Percentiles rank a stretch among this genome's conserved stretches.
These are phyloP conservation scores for Triplophysa bombifrons DNA, from an alignment of 2,797 vertebrate species.

Conservation along the genomic window DNA sequence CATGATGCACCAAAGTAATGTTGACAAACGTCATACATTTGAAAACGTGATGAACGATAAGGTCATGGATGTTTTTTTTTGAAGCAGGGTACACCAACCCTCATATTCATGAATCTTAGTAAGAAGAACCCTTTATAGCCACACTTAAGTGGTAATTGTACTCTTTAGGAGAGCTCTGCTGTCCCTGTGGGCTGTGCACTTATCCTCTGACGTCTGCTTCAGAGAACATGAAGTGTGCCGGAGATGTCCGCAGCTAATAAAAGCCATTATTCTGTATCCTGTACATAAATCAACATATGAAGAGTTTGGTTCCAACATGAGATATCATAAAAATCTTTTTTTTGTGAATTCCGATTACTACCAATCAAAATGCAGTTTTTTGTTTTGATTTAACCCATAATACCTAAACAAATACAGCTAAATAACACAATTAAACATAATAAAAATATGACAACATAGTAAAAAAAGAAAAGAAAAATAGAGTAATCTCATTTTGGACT, in stretches of 20 bases:
- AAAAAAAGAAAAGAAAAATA: too few relatives aligned
- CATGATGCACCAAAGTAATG: slow-evolving; percentile 46
- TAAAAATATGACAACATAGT: too few relatives aligned
- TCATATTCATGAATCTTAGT: slow-evolving; percentile 7
- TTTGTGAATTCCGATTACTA: too few relatives aligned
- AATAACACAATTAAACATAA: too few relatives aligned
- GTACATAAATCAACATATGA: background rate
- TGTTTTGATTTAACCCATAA: too few relatives aligned
- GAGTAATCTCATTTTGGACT: too few relatives aligned
- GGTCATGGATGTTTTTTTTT: background rate
- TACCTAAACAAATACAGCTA: too few relatives aligned
- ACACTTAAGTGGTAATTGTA: slow-evolving; percentile 40
- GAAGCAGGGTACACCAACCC: background rate
- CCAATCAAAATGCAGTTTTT: too few relatives aligned
- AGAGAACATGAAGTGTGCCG: background rate
- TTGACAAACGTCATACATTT: slow-evolving; percentile 58
- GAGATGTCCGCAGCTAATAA: slow-evolving; percentile 10
- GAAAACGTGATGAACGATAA: background rate
- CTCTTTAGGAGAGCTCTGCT: slow-evolving; percentile 5
- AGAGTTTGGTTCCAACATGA: too few relatives aligned
- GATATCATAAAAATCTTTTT: too few relatives aligned
- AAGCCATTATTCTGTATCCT: background rate
- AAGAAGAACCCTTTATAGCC: slow-evolving; percentile 21
- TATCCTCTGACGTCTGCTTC: background rate
- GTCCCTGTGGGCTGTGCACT: slow-evolving; percentile 2